A percentile compares a stretch with the other conserved stretches of the same genome.
Evolutionary conservation across 2,113 vertebrate species (phyloP).

Genomic region (Haemorhous mexicanus): DNA sequence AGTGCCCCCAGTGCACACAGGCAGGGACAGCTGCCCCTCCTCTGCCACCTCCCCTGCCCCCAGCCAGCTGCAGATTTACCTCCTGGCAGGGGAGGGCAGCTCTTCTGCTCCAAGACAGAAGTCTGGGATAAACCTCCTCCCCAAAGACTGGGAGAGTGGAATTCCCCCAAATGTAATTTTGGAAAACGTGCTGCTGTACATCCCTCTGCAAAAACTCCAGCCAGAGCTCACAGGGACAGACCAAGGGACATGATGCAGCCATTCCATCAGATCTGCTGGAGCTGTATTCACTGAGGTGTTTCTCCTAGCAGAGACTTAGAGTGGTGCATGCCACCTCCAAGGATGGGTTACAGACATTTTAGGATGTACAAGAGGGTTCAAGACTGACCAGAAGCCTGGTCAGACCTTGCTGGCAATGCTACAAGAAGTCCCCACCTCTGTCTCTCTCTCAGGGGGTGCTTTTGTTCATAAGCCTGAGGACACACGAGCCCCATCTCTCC

Average conservation of each 20-base stretch:
- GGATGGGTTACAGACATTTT: not conserved
- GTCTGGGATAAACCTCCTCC: not conserved
- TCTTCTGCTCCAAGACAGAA: not conserved
- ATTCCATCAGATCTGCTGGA: too few relatives aligned
- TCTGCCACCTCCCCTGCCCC: not conserved
- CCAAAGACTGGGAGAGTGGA: rapidly evolving
- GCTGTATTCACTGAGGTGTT: not conserved
- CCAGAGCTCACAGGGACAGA: not conserved
- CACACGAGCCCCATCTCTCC: rapidly evolving
- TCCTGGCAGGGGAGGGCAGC: not conserved
- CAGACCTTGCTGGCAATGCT: not conserved
- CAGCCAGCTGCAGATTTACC: not conserved
- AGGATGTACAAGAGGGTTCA: not conserved
- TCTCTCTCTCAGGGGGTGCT: not conserved
- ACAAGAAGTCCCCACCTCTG: not conserved
- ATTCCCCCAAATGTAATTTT: not conserved
- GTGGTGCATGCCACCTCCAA: not conserved
- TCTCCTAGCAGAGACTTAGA: not conserved
- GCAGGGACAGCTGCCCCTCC: not conserved
- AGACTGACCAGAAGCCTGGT: not conserved
- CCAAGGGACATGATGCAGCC: not conserved
- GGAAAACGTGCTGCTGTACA: rapidly evolving
- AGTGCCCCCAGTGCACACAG: not conserved
- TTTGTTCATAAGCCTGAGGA: not conserved
- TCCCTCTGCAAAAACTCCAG: not conserved